Evolutionary conservation across 2,888 invertebrate genomes (phyloP), one percentile per base, ranked within the genome.

Genomic region (Quadroppia sp.): DNA sequence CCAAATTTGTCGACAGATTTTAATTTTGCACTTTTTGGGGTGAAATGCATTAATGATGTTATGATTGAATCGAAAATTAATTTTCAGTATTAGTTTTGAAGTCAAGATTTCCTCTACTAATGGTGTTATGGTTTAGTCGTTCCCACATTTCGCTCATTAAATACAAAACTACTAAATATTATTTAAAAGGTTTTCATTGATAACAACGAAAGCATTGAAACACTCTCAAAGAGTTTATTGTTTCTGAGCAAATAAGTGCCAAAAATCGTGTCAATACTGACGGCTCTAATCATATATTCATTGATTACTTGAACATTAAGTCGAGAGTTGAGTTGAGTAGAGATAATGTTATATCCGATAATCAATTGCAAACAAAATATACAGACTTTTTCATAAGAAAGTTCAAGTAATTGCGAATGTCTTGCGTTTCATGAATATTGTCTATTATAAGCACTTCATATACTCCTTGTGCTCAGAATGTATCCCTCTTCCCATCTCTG

Each of bases 301-400:
- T n/a, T n/a, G n/a, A n/a, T n/a, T n/a, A n/a, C n/a, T n/a, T 69
- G 45, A 42, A 69, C 45, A 28, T 40, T 69, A 69, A 13, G 23
- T 48, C 48, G 4, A n/a, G n/a, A n/a, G 30, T 59, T 59, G 32
- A 32, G n/a, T 30, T 1, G 20, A 64, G 20, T 36, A 36, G 9
- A 64, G 64, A 36, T 64, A 64, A 64, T 64, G 64, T 64, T 20
- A 64, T 36, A 64, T 40, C 40, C 64, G 64, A 64, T 64, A 64
- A 64, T 64, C 64, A 36, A 64, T 30, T 64, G n/a, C 30, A 64
- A 36, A 23, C 9, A 23, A 17, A 56, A 23, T 28, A 17, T 61
- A 61, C 17, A 61, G 64, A 64, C 17, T 64, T 64, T 64, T 64
- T 64, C 20, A 64, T 64, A 64, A 64, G 64, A 64, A 64, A 64